Base-by-base conservation (phyloP, 35 echinoderm and acorn worm genomes). In the Apostichopus californicus region DNA sequence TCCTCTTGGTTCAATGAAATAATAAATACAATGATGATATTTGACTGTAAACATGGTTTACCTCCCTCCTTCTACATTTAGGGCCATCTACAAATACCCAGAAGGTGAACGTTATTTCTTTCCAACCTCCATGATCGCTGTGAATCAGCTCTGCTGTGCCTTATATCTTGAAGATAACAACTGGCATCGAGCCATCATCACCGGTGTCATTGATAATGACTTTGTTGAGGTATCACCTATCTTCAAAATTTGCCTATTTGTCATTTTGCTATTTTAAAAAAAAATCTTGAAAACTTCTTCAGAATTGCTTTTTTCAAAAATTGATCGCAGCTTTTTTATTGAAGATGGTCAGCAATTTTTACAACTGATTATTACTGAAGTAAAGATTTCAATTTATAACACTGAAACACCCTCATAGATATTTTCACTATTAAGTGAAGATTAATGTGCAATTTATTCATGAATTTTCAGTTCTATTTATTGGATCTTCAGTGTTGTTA, bases 151-250 rank as follows among this genome's bases (percentile, higher is more conserved):
- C 23, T 99, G 97, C 86, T 94, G 93, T 70, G 93, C 97, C 23
- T 61, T 99, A 8, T 99, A 95, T 77, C 95, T 94, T 24, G 93
- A 94, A 56, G 97, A 99, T 78, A 94, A 92, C 68, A 99, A 99
- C 92, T 99, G 97, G 97, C 97, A 99, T 70, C 87, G 97, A 57
- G 97, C 86, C 5, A 54, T 96, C 46, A 99, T 99, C 54, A 99
- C 97, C 23, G 97, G 97, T 25, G 92, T 99, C 5, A 92, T 93
- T 18, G 92, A 93, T 77, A 86, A 93, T 34, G 97, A 94, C 83
- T 87, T 99, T 90, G 89, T 96, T 22, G 97, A 99, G 97, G 97
- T 96, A 83, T 52, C 22, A 18, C 9, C 26, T 79, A 79, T 18
- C 26, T 28, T 28, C 26, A 14, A 5, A 6, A 90, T 5, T 28